A percentile compares a stretch with the other conserved stretches of the same genome.
These are phyloP conservation scores for Tinea trinotella DNA, from an alignment of 2,888 invertebrate genomes.

Conservation along the genomic window DNA sequence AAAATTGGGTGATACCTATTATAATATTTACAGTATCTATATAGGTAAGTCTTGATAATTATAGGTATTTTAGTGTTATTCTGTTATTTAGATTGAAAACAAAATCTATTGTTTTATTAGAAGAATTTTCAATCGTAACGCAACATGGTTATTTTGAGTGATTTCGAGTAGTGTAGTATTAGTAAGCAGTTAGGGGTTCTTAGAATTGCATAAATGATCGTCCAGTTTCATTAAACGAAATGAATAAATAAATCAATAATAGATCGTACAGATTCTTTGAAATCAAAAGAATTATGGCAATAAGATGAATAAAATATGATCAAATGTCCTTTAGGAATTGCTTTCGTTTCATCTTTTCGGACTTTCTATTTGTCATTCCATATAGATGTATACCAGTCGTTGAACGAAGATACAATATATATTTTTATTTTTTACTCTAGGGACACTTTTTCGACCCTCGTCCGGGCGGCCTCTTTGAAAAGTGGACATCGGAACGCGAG, in stretches of 20 bases:
- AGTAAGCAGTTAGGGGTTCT: too few relatives aligned
- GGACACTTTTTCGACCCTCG: constrained; percentile 72
- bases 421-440: constrained; percentile 69
- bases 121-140: too few relatives aligned
- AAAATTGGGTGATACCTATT: background rate
- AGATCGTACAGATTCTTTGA: constrained; percentile 36
- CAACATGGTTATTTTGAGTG: too few relatives aligned
- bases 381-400: constrained; percentile 54
- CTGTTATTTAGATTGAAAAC: too few relatives aligned
- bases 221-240: too few relatives aligned
- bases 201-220: too few relatives aligned
- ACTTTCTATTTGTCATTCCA: constrained; percentile 60
- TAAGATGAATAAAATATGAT: constrained; percentile 59
- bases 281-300: constrained; percentile 58
- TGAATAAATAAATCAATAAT: too few relatives aligned
- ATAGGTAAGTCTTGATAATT: too few relatives aligned
- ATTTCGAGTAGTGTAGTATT: too few relatives aligned
- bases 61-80: too few relatives aligned
- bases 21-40: too few relatives aligned
- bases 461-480: constrained; percentile 72
- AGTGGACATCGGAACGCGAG: constrained; percentile 73
- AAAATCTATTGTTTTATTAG: too few relatives aligned
- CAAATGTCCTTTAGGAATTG: constrained; percentile 33
- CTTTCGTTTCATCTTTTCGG: constrained; percentile 38
- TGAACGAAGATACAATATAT: constrained; percentile 64